Percentiles rank a stretch among this genome's conserved stretches.
phyloP scores from a whole-genome alignment of 2,113 vertebrate species.

The Sapajus apella region DNA sequence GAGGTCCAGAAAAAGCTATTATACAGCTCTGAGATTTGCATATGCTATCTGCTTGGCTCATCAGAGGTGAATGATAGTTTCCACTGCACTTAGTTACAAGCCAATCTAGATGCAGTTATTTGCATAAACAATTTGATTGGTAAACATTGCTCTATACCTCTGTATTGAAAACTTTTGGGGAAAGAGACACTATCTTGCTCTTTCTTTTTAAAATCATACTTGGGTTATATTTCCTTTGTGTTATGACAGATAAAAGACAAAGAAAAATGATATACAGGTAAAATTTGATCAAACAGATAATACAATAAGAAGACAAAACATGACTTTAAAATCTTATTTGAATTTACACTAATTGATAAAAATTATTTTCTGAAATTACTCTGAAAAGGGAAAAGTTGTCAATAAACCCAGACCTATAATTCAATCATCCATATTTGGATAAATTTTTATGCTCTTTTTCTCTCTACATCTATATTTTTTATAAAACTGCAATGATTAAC shows the following conservation, averaged over 20 bases:
- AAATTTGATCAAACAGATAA: conserved; percentile 33
- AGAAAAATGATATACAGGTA: neutral
- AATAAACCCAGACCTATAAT: neutral
- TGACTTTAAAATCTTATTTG: neutral
- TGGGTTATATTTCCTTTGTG: neutral
- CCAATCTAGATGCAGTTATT: conserved; percentile 74
- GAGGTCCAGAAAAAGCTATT: conserved; percentile 74
- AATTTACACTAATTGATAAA: neutral
- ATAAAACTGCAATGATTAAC: neutral
- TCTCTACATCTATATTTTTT: neutral
- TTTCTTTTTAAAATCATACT: neutral
- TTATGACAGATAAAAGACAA: neutral
- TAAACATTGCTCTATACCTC: conserved; percentile 65
- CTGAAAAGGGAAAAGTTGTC: conserved; percentile 34
- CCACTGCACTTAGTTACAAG: conserved; percentile 68
- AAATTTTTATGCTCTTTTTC: neutral
- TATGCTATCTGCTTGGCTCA: conserved; percentile 72
- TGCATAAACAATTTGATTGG: conserved; percentile 75
- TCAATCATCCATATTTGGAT: neutral
- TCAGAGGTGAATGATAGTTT: conserved; percentile 73
- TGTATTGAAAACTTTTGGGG: conserved; percentile 56
- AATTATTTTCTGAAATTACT: conserved; percentile 8
- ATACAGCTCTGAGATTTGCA: conserved; percentile 69
- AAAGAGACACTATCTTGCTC: neutral
- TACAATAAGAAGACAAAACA: neutral